Conservation (phyloP, 2,888 invertebrate genomes). For the Drosophila birchii region DNA sequence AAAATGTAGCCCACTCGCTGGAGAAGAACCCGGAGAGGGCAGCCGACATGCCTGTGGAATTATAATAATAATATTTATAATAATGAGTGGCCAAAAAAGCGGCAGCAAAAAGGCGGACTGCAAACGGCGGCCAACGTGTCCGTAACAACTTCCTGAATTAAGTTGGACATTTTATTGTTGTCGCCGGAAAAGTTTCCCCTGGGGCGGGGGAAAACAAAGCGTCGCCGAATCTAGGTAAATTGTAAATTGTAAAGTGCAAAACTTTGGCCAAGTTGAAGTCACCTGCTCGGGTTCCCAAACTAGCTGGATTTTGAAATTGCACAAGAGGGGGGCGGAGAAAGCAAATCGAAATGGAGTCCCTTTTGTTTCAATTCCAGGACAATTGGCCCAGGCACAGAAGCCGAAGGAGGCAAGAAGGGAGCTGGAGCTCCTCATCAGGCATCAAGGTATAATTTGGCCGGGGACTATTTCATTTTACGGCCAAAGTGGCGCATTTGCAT, state of each 20-base stretch:
- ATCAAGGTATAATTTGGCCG: conserved; percentile 79
- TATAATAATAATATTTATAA: conserved; percentile 54
- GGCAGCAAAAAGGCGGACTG: conserved; percentile 49
- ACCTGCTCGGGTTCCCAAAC: conserved; percentile 76
- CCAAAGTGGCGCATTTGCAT: conserved; percentile 79
- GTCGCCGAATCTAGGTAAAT: conserved; percentile 53
- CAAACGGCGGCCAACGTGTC: conserved; percentile 64
- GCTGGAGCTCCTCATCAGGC: conserved; percentile 69
- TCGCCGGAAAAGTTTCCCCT: conserved; percentile 25
- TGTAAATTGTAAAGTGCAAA: conserved; percentile 57
- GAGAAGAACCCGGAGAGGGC: conserved; percentile 7
- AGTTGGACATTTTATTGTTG: conserved; percentile 42
- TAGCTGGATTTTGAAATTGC: conserved; percentile 24
- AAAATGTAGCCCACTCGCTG: conserved; percentile 52
- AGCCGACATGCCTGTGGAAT: conserved; percentile 14
- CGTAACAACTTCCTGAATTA: conserved; percentile 70
- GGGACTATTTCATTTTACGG: conserved; percentile 81
- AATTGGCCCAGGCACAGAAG: conserved; percentile 55
- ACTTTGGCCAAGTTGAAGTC: conserved; percentile 71
- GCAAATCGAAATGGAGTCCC: conserved; percentile 38
- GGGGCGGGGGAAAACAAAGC: conserved; percentile 27
- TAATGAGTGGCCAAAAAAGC: conserved; percentile 56
- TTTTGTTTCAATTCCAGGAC: conserved; percentile 79
- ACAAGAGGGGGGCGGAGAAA: neutral
- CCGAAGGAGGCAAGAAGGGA: neutral